Percentiles rank a stretch among this genome's conserved stretches.
These are phyloP conservation scores for Cebus imitator DNA, from an alignment of 2,113 vertebrate species.

Conservation along the genomic window DNA sequence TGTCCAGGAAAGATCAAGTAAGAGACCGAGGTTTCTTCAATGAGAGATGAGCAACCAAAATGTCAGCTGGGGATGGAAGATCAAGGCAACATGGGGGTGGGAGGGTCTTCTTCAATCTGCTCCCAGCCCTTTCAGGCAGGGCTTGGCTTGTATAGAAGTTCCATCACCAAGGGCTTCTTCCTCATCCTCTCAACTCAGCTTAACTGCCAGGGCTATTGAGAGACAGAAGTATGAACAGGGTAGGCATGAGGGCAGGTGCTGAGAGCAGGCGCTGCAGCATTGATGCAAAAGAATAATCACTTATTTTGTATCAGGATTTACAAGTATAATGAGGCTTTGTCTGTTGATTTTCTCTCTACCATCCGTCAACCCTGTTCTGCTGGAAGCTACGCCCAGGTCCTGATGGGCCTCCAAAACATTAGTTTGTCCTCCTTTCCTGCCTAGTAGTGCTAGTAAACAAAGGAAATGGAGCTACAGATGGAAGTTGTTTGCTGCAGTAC, in stretches of 20 bases:
- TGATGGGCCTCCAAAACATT: conserved; percentile 63
- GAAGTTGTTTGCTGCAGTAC: conserved; percentile 5
- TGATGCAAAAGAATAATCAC: not conserved
- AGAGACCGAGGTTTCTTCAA: not conserved
- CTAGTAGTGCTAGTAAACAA: conserved; percentile 46
- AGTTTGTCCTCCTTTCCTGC: conserved; percentile 64
- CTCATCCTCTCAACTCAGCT: not conserved
- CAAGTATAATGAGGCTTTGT: conserved; percentile 76
- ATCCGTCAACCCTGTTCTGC: conserved; percentile 71
- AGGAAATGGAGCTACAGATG: conserved; percentile 64
- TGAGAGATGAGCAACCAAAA: not conserved
- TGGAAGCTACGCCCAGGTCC: conserved; percentile 54
- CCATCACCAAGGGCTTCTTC: not conserved
- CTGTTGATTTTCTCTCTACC: conserved; percentile 61
- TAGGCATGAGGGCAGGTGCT: conserved; percentile 44
- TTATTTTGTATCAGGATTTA: conserved; percentile 72
- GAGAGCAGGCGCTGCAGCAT: conserved; percentile 3
- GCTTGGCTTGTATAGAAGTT: not conserved
- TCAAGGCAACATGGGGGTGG: not conserved
- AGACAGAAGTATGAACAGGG: not conserved
- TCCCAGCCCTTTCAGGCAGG: not conserved
- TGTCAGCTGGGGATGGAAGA: not conserved
- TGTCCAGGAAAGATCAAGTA: not conserved
- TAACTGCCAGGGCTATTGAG: not conserved
- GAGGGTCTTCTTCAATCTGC: not conserved